Evolutionary conservation across 2,113 vertebrate genomes (phyloP).

Genomic region (Vanacampus margaritifer): DNA sequence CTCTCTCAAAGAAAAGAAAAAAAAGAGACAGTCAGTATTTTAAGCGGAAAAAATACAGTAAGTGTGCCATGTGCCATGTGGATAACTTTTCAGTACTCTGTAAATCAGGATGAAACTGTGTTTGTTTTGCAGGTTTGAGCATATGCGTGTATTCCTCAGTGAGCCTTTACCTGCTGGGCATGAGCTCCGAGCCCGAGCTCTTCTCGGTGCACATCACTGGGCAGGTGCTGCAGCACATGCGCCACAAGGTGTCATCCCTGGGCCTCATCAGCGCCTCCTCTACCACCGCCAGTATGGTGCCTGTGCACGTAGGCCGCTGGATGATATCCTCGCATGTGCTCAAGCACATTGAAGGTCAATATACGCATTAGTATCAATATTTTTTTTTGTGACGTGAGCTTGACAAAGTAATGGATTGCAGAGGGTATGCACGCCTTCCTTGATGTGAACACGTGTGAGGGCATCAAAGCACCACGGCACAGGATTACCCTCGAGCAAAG

Average conservation of each 20-base stretch:
- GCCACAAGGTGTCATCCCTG: conserved; percentile 78
- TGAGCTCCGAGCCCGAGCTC: conserved; percentile 88
- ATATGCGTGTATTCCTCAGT: conserved; percentile 78
- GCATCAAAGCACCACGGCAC: conserved; percentile 56
- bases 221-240: conserved; percentile 81
- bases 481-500: conserved; percentile 69
- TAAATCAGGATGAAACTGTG: too few species aligned
- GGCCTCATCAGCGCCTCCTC: conserved; percentile 81
- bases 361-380: neutral
- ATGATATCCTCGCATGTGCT: conserved; percentile 81
- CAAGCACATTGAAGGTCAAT: conserved; percentile 82
- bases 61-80: too few species aligned
- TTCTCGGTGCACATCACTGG: conserved; percentile 93
- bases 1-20: too few species aligned
- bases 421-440: conserved; percentile 84
- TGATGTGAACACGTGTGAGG: conserved; percentile 72
- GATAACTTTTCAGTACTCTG: too few species aligned
- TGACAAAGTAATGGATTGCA: conserved; percentile 37
- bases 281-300: conserved; percentile 81
- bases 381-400: neutral
- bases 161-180: conserved; percentile 87
- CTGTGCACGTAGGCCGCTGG: conserved; percentile 81
- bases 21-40: too few species aligned
- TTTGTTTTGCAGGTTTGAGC: conserved; percentile 72
- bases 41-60: too few species aligned